Evolutionary conservation across 2,113 vertebrate genomes (phyloP).

Genomic region (Thalassoma bifasciatum): DNA sequence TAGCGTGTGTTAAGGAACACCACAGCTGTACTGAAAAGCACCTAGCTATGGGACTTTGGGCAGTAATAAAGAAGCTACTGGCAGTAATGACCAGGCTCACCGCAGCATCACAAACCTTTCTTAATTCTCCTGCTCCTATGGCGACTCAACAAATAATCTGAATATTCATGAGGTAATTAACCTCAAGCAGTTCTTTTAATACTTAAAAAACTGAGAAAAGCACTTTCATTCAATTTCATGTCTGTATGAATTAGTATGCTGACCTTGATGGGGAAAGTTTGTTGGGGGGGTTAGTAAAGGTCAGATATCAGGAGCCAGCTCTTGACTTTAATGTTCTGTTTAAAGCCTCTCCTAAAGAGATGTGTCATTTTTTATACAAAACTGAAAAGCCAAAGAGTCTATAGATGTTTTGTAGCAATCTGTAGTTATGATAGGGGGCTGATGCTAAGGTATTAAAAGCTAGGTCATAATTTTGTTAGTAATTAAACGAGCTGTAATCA

Average conservation of each 20-base stretch:
- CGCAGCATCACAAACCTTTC: background rate
- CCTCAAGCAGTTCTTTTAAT: background rate
- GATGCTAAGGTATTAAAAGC: too few species aligned
- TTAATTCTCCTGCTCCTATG: background rate
- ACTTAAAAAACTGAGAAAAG: background rate
- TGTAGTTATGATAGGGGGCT: too few species aligned
- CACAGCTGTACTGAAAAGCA: slow-evolving; percentile 24
- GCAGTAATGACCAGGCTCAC: slow-evolving; percentile 4
- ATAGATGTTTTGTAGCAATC: too few species aligned
- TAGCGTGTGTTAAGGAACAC: slow-evolving; percentile 37
- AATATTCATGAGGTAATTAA: background rate
- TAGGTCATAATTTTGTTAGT: too few species aligned
- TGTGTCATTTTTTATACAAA: too few species aligned
- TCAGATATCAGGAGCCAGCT: too few species aligned
- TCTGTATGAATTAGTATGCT: background rate
- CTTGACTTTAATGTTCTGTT: too few species aligned
- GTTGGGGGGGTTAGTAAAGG: too few species aligned
- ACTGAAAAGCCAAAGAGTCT: too few species aligned
- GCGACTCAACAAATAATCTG: background rate
- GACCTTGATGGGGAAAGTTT: too few species aligned
- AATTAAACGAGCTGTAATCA: too few species aligned
- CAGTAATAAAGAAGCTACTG: slow-evolving; percentile 23
- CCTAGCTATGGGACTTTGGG: slow-evolving; percentile 6
- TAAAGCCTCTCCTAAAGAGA: too few species aligned
- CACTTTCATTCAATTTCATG: background rate